phyloP scores from a whole-genome alignment of 2,888 invertebrate genomes.

The Drosophila mercatorum region DNA sequence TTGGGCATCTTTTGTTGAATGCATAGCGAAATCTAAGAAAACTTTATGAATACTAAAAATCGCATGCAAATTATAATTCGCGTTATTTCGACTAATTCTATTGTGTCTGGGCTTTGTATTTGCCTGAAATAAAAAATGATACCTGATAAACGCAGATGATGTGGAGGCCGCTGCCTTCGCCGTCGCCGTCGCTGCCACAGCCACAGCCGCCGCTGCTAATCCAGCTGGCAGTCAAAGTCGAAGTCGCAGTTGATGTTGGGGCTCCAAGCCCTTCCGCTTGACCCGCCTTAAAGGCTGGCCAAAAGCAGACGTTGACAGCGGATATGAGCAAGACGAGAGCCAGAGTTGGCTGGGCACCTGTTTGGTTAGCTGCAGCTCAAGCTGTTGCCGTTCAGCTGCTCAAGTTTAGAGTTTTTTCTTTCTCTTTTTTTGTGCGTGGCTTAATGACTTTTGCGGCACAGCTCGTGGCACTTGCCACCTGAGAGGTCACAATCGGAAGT shows the following conservation, averaged over 20 bases:
- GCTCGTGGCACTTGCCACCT: slow-evolving; percentile 71
- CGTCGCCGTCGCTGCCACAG: too few species aligned
- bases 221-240: slow-evolving; percentile 15
- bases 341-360: slow-evolving; percentile 60
- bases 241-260: slow-evolving; percentile 13
- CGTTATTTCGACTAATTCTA: slow-evolving; percentile 41
- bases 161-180: slow-evolving; percentile 41
- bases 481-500: slow-evolving; percentile 70
- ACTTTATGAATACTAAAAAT: slow-evolving; percentile 12
- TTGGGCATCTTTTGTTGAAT: slow-evolving; percentile 9
- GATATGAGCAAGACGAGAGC: slow-evolving; percentile 57
- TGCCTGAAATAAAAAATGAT: slow-evolving; percentile 5
- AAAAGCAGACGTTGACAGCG: slow-evolving; percentile 46
- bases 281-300: slow-evolving; percentile 25
- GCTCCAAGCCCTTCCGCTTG: slow-evolving; percentile 54
- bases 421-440: slow-evolving; percentile 11
- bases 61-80: slow-evolving; percentile 43
- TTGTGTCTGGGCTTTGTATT: slow-evolving; percentile 20
- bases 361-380: slow-evolving; percentile 49
- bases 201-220: slow-evolving; percentile 9
- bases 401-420: slow-evolving; percentile 32
- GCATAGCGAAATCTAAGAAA: slow-evolving; percentile 12
- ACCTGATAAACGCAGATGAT: slow-evolving; percentile 20
- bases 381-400: slow-evolving; percentile 69
- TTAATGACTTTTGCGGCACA: slow-evolving; percentile 43